Evolutionary conservation across 2,888 invertebrate species (phyloP), one percentile per base, ranked within the genome.

Genomic region (Stegana nigrithorax): DNA sequence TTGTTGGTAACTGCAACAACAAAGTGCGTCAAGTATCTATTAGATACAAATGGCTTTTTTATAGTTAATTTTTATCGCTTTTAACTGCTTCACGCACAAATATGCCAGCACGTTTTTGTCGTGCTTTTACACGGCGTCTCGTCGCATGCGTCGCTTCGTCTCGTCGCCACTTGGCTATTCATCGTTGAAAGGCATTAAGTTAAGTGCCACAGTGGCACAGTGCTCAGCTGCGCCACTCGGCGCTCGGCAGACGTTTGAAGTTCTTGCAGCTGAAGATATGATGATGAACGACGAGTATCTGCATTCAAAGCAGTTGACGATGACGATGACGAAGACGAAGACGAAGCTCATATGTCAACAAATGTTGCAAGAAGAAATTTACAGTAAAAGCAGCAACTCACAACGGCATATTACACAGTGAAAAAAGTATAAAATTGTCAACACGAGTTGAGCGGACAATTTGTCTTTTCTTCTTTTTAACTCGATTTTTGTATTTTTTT

Each of bases 51-150:
- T 75, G 72, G 69, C 62, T 69, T 73, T 80, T 76, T 80, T 80
- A 75, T 80, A 69, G 74, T 67, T 71, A 70, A 75, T 79, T 78
- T 59, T 60, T 62, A 69, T 67, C 71, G 68, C 72, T 69, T 66
- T 76, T 70, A 73, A 78, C 80, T 76, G 80, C 69, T 76, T 80
- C 78, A 80, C 78, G 78, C 80, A 72, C 68, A 66, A 63, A 45
- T 50, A 50, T 47, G 14, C 32, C 53, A 55, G 36, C 57, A 42
- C 27, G 44, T 42, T 57, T 44, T 36, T 75, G 75, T 80, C 78
- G 68, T 68, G 72, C 70, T 67, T 66, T 66, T 66, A 61, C 68
- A 66, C n/a, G n/a, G 27, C 42, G 27, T 29, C 45, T 45, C n/a
- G n/a, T n/a, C n/a, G n/a, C n/a, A n/a, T n/a, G n/a, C n/a, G n/a